These are phyloP conservation scores for Chloromyia formosa DNA, from an alignment of 2,888 invertebrate genomes.

Conservation along the genomic window DNA sequence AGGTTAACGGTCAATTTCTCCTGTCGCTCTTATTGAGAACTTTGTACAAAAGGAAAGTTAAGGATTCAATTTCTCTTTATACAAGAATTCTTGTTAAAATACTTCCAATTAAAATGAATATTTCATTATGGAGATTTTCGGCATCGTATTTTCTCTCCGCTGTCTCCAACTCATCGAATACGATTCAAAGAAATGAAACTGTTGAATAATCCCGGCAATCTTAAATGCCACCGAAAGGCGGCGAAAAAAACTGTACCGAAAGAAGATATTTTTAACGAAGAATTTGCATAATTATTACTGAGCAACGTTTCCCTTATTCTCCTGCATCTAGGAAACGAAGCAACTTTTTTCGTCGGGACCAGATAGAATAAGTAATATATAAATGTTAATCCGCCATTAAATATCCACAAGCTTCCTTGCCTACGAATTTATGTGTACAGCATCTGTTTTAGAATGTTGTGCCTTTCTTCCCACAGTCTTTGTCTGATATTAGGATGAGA, in stretches of 20 bases:
- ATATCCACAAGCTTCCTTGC: neutral
- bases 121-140: too few relatives aligned
- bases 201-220: neutral
- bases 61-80: too few relatives aligned
- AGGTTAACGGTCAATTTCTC: too few relatives aligned
- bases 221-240: neutral
- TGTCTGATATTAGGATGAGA: neutral
- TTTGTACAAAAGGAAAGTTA: too few relatives aligned
- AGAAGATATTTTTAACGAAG: neutral
- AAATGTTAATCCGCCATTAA: conserved; percentile 11
- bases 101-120: too few relatives aligned
- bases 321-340: neutral
- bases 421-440: neutral
- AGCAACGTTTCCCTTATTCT: neutral
- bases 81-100: too few relatives aligned
- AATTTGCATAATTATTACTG: conserved; percentile 12
- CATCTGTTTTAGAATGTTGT: too few relatives aligned
- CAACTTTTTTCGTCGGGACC: neutral
- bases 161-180: neutral
- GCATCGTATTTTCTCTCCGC: too few relatives aligned
- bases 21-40: too few relatives aligned
- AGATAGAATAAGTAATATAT: conserved; percentile 15
- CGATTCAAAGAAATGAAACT: neutral
- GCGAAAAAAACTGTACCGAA: too few relatives aligned
- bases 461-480: too few relatives aligned